Conservation (phyloP, 2,888 invertebrate species). For the Eupithecia centaureata region DNA sequence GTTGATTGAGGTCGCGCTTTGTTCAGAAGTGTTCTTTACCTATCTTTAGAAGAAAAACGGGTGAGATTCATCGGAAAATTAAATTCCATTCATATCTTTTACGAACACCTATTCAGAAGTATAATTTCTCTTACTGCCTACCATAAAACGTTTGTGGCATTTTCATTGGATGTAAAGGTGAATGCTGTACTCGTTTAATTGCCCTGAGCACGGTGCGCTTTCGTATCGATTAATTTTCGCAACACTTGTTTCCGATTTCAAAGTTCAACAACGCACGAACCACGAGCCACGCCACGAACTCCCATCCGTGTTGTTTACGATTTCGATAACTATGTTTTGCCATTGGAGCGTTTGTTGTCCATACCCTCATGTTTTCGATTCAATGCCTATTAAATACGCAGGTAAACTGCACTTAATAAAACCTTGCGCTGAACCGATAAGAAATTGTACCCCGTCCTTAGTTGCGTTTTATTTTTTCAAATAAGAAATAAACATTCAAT, state of each 20-base stretch:
- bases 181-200: slow-evolving; percentile 22
- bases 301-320: slow-evolving; percentile 52
- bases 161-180: slow-evolving; percentile 26
- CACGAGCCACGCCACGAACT: slow-evolving; percentile 49
- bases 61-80: slow-evolving; percentile 2
- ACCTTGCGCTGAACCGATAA: slow-evolving; percentile 44
- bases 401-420: slow-evolving; percentile 45
- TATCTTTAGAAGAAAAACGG: slow-evolving; percentile 8
- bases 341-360: slow-evolving; percentile 45
- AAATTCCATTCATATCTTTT: slow-evolving; percentile 8
- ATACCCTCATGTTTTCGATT: slow-evolving; percentile 45
- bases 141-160: slow-evolving; percentile 17
- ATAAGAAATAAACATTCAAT: slow-evolving; percentile 65
- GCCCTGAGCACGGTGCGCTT: slow-evolving; percentile 22
- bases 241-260: slow-evolving; percentile 60
- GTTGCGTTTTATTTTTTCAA: slow-evolving; percentile 53
- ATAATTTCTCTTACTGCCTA: slow-evolving; percentile 15
- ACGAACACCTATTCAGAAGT: slow-evolving; percentile 5
- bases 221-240: slow-evolving; percentile 65
- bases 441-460: slow-evolving; percentile 45
- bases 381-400: slow-evolving; percentile 42
- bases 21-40: slow-evolving; percentile 9
- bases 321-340: slow-evolving; percentile 54
- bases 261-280: slow-evolving; percentile 60
- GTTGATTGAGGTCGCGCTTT: neutral